Evolutionary conservation across 1,140 invertebrate genomes (phyloP).

Genomic region (Drosophila sucinea): DNA sequence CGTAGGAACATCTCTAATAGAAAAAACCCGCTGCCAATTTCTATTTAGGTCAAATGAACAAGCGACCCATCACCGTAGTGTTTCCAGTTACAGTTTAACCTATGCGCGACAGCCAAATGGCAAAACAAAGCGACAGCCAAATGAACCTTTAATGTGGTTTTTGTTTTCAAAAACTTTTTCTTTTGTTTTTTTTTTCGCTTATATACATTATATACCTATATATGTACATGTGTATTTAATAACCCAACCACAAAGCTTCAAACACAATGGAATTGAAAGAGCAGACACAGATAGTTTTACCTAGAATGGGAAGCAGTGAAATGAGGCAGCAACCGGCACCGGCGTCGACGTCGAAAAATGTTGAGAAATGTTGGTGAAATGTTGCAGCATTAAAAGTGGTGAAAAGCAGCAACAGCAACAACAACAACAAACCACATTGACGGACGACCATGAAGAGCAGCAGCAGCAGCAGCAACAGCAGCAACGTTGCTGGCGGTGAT

Average conservation of each 20-base stretch:
- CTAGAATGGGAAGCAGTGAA: constrained; percentile 46
- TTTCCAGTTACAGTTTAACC: constrained; percentile 48
- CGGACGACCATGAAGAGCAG: constrained; percentile 42
- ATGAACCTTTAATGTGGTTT: constrained; percentile 79
- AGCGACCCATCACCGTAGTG: constrained; percentile 15
- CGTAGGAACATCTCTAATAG: background rate
- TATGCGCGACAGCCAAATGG: constrained; percentile 52
- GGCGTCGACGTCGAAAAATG: constrained; percentile 35
- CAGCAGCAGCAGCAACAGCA: constrained; percentile 36
- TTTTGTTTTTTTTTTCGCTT: constrained; percentile 37
- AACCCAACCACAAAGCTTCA: constrained; percentile 49
- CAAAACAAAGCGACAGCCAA: constrained; percentile 74
- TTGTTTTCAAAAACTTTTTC: constrained; percentile 54
- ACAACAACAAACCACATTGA: constrained; percentile 40
- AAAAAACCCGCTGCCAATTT: constrained; percentile 34
- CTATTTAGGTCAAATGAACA: constrained; percentile 39
- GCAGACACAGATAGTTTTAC: constrained; percentile 10
- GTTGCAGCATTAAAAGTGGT: constrained; percentile 61
- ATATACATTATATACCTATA: constrained; percentile 16
- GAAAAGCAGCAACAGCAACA: constrained; percentile 36
- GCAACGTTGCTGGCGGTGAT: too few relatives aligned
- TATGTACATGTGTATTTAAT: constrained; percentile 26
- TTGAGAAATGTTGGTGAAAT: constrained; percentile 71
- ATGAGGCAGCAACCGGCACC: constrained; percentile 29
- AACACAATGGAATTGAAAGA: constrained; percentile 30